Evolutionary conservation across 2,888 invertebrate genomes (phyloP).

Genomic region (Oscheius onirici): DNA sequence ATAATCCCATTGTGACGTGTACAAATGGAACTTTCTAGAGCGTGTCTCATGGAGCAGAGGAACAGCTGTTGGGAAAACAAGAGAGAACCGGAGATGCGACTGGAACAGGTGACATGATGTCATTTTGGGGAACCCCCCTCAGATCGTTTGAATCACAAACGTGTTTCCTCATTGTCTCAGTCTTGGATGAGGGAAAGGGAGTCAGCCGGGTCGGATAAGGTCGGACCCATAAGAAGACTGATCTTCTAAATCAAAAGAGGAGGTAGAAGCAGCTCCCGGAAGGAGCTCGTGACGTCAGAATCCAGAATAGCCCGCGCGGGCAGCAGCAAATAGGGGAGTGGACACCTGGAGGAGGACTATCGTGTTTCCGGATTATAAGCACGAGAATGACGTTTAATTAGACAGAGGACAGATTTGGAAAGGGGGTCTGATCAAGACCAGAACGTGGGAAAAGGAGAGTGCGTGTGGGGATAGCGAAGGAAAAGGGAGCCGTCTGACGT

Average conservation of each 20-base stretch:
- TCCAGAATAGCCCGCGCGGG: constrained; percentile 23
- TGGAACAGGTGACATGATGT: background rate
- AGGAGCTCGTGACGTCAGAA: constrained; percentile 25
- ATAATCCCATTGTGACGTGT: constrained; percentile 3
- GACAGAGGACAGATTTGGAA: background rate
- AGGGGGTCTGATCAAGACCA: background rate
- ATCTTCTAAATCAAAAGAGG: no score
- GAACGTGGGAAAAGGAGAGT: constrained; percentile 8
- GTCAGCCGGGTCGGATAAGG: background rate
- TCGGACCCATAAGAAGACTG: no score
- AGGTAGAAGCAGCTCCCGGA: constrained; percentile 6
- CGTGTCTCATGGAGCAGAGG: background rate
- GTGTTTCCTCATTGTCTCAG: no score
- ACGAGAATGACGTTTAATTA: constrained; percentile 1
- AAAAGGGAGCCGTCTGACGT: constrained; percentile 23
- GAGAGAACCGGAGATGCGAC: background rate
- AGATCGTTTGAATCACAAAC: no score
- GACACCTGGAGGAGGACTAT: constrained; percentile 20
- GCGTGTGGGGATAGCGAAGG: background rate
- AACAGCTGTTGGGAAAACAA: background rate
- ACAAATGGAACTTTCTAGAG: background rate
- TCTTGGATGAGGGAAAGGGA: background rate
- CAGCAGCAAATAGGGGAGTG: constrained; percentile 24
- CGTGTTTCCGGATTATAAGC: constrained; percentile 26
- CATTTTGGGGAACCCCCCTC: no score